Percentiles rank a stretch among this genome's conserved stretches.
Conservation (phyloP, 2,797 vertebrate species). For the Carapus acus region DNA sequence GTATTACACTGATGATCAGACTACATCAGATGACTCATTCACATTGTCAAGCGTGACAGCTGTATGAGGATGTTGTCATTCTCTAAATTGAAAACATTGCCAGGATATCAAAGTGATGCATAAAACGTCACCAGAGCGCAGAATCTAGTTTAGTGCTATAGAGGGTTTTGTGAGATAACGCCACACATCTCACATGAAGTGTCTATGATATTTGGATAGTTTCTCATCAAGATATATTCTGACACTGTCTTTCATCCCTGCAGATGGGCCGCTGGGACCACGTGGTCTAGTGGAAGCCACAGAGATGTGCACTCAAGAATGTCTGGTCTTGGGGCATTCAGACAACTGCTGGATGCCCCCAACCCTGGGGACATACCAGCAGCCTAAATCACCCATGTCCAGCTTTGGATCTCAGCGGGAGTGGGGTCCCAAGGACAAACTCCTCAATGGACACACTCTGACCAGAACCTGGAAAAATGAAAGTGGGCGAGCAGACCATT, state of each 20-base stretch:
- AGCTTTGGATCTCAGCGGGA: conserved; percentile 91
- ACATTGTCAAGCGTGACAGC: no score
- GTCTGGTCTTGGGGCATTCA: conserved; percentile 94
- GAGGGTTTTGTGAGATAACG: no score
- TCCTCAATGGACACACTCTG: conserved; percentile 97
- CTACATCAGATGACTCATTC: no score
- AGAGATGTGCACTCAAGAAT: conserved; percentile 99
- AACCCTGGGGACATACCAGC: conserved; percentile 84
- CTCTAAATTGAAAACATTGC: no score
- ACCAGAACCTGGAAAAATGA: conserved; percentile 94
- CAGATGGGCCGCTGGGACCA: conserved; percentile 92
- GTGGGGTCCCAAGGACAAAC: conserved; percentile 95
- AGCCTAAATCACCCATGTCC: conserved; percentile 91
- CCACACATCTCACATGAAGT: not conserved
- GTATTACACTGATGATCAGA: no score
- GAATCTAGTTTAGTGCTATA: no score
- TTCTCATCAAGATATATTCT: no score
- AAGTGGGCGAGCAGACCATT: conserved; percentile 88
- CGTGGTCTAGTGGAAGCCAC: conserved; percentile 95
- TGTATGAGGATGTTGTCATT: no score
- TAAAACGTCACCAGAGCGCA: no score
- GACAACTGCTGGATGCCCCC: conserved; percentile 99
- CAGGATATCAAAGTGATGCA: no score
- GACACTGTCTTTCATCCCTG: conserved; percentile 19
- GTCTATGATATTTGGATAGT: conserved; percentile 2